Percentiles rank a stretch among this genome's conserved stretches.
These are phyloP conservation scores for Synergus laeviventris DNA, from an alignment of 2,888 invertebrate species.

Conservation along the genomic window DNA sequence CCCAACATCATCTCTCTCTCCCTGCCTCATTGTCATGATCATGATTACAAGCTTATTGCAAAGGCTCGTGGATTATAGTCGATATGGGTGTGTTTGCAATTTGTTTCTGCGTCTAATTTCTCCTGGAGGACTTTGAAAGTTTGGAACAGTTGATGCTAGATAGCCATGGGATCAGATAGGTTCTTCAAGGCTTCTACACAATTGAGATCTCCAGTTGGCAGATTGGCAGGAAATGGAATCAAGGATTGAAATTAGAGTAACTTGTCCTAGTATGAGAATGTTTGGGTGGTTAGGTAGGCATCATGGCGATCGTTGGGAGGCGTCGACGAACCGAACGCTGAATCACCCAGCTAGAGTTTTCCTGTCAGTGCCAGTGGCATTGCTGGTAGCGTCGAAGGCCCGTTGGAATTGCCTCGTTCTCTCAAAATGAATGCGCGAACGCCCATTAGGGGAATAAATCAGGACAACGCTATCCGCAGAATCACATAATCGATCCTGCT, in stretches of 20 bases:
- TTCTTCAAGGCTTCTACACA: neutral
- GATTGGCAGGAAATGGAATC: conserved; percentile 22
- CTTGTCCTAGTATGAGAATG: conserved; percentile 62
- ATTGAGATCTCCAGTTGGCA: neutral
- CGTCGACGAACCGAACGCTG: conserved; percentile 75
- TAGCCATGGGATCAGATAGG: neutral
- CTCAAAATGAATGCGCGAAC: conserved; percentile 75
- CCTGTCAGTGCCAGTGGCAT: conserved; percentile 74
- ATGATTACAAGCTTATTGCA: neutral
- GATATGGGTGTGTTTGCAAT: neutral
- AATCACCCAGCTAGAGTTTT: conserved; percentile 76
- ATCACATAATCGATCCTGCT: conserved; percentile 72
- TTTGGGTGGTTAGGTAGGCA: conserved; percentile 64
- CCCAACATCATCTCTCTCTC: conserved; percentile 41
- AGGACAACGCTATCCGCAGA: conserved; percentile 74
- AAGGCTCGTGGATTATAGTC: neutral
- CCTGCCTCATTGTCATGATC: conserved; percentile 3
- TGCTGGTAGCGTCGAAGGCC: conserved; percentile 66
- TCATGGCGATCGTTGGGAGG: conserved; percentile 72
- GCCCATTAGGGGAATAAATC: conserved; percentile 76
- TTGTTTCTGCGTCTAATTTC: neutral
- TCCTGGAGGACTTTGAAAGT: too few species aligned
- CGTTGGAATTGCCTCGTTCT: conserved; percentile 73
- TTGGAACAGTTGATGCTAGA: neutral
- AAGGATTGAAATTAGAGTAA: conserved; percentile 55